Base-by-base conservation (phyloP, 2,888 invertebrate species). In the Acanthococcus lagerstroemiae region DNA sequence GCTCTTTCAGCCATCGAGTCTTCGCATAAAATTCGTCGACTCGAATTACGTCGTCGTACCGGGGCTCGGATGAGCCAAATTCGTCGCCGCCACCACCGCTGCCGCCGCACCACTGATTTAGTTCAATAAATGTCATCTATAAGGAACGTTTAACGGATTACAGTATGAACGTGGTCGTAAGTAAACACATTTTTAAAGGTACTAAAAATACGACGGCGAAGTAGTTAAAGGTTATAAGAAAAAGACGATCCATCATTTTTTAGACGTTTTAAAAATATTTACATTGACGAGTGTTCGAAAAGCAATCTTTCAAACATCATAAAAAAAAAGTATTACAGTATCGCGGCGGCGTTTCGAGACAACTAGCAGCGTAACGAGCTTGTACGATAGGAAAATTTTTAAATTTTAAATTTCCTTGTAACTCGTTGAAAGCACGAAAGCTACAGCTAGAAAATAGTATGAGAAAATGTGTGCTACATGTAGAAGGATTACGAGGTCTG, bases 241-340 rank as follows among this genome's bases (percentile, higher is more conserved):
- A 37, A 61, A 61, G 37, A 50, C 50, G 50, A 61, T 61, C 61
- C 61, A 61, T 61, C 61, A 61, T 61, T 50, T 61, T 45, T 61
- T 61, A 50, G 61, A 50, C 61, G 50, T 61, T 61, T 61, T 52
- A 61, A 61, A 61, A 61, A 61, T 61, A 61, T 61, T 61, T 61
- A 61, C 61, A 61, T 61, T 50, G 61, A 52, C 50, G 26, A 61
- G 61, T 61, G 61, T 61, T 61, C 61, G 52, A 61, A 61, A 61
- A 52, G 50, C 61, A 54, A 61, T 61, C 61, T 61, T 61, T 61
- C 61, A 61, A 58, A 54, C 37, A 61, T 61, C 52, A 52, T 52
- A 24, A 52, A 52, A 24, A 21, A 22, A 52, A 52, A 21, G 22
- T 22, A 52, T 22, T 52, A 12, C 24, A n/a, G n/a, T n/a, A n/a